Conservation (phyloP, 1,140 invertebrate species). For the Episyrphus balteatus region DNA sequence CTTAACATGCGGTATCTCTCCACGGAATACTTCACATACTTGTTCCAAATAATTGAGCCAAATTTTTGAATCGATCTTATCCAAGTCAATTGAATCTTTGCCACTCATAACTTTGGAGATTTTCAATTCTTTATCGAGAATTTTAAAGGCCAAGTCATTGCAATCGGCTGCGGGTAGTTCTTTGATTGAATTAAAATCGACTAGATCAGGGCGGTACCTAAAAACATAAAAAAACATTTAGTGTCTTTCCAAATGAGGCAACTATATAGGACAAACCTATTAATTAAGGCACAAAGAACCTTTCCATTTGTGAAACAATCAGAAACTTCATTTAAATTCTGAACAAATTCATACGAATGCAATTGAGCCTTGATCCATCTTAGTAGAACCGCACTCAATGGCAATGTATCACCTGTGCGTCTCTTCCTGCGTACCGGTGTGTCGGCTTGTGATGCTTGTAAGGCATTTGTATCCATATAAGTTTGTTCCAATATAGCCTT, state of each 20-base stretch:
- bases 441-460: conserved; percentile 20
- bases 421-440: conserved; percentile 28
- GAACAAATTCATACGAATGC: conserved; percentile 19
- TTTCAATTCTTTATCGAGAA: conserved; percentile 59
- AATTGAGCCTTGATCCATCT: conserved; percentile 32
- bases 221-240: conserved; percentile 32
- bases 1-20: conserved; percentile 71
- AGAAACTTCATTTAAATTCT: conserved; percentile 26
- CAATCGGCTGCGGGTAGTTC: conserved; percentile 52
- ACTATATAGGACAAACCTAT: conserved; percentile 16
- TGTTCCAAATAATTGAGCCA: conserved; percentile 80
- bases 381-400: conserved; percentile 21
- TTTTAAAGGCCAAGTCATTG: conserved; percentile 72
- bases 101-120: conserved; percentile 72
- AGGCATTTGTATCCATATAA: conserved; percentile 36
- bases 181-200: conserved; percentile 59
- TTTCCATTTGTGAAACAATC: conserved; percentile 34
- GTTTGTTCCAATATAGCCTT: conserved; percentile 44
- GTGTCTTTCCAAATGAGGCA: no score
- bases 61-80: conserved; percentile 58
- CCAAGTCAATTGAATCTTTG: conserved; percentile 62
- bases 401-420: conserved; percentile 28
- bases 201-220: conserved; percentile 77
- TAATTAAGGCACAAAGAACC: conserved; percentile 31
- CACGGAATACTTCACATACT: conserved; percentile 71